A percentile compares a stretch with the other conserved stretches of the same genome.
phyloP scores from a whole-genome alignment of 2,113 vertebrate genomes.

The Dipodomys stephensi region DNA sequence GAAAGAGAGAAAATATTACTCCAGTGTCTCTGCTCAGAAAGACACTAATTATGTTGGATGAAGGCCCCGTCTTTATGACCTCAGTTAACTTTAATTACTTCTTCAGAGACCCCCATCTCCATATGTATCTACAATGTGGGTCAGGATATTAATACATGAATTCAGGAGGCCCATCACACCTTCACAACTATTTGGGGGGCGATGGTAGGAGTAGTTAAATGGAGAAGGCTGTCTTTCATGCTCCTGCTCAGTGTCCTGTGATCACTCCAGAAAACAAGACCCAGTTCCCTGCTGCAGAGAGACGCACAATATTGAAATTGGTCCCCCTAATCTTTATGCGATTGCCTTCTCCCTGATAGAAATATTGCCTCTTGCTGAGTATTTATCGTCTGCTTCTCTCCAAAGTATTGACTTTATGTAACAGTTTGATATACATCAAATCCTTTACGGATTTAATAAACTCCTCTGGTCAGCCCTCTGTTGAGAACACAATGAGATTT shows the following conservation, averaged over 20 bases:
- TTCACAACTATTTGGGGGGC: not conserved
- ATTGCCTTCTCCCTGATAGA: slow-evolving; percentile 89
- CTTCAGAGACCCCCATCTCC: not conserved
- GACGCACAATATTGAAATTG: slow-evolving; percentile 87
- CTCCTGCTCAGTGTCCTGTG: slow-evolving; percentile 61
- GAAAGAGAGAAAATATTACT: too few species aligned
- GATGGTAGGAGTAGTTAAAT: slow-evolving; percentile 71
- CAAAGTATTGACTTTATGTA: slow-evolving; percentile 92
- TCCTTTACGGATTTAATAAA: slow-evolving; percentile 90
- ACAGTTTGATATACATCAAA: slow-evolving; percentile 91
- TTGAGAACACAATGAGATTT: slow-evolving; percentile 91
- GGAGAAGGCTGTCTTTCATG: slow-evolving; percentile 33
- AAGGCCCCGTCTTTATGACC: not conserved
- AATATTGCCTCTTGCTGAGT: slow-evolving; percentile 88
- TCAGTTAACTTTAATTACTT: not conserved
- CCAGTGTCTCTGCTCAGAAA: not conserved
- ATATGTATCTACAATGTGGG: not conserved
- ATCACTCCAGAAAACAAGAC: slow-evolving; percentile 87
- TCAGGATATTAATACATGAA: not conserved
- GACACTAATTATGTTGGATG: not conserved
- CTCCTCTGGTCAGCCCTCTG: slow-evolving; percentile 89
- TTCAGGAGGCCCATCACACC: not conserved
- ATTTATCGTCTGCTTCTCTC: slow-evolving; percentile 91
- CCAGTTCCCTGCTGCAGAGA: slow-evolving; percentile 80
- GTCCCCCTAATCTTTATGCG: slow-evolving; percentile 90